phyloP scores from a whole-genome alignment of 2,797 vertebrate species.

The Sorex maritimensis region DNA sequence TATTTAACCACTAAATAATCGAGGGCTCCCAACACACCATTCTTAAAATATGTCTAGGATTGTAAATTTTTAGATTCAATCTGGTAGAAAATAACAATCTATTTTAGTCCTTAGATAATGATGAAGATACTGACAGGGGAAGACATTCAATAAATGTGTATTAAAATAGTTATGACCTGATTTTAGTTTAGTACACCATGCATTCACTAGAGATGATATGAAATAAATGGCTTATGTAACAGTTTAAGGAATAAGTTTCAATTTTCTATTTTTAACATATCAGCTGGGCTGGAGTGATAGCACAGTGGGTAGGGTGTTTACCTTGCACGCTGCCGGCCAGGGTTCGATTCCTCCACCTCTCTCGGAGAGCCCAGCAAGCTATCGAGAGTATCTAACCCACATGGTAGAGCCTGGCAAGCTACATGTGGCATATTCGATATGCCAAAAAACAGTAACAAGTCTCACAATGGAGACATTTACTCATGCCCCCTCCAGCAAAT shows the following conservation, averaged over 20 bases:
- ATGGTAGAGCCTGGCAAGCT: too few species aligned
- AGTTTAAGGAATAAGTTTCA: constrained; percentile 17
- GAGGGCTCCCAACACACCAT: neutral
- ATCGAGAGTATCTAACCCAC: too few species aligned
- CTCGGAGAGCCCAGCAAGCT: too few species aligned
- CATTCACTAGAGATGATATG: neutral
- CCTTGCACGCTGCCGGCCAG: too few species aligned
- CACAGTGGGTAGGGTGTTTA: too few species aligned
- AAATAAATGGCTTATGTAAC: constrained; percentile 14
- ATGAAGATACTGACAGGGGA: neutral
- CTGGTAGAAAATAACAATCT: neutral
- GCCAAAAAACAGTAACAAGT: too few species aligned
- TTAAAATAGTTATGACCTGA: neutral
- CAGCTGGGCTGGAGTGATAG: neutral
- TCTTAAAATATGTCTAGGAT: constrained; percentile 40
- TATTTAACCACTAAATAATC: constrained; percentile 13
- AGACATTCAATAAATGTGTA: constrained; percentile 24
- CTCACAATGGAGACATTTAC: too few species aligned
- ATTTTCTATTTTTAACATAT: constrained; percentile 42
- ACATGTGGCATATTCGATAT: too few species aligned
- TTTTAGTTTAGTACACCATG: constrained; percentile 31
- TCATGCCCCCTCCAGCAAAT: too few species aligned
- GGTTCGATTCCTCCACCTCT: too few species aligned
- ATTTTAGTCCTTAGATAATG: constrained; percentile 21
- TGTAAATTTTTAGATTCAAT: constrained; percentile 16